Percentiles rank a stretch among this genome's conserved stretches.
phyloP scores from a whole-genome alignment of 1,140 invertebrate genomes.

The Drosophila bocqueti region DNA sequence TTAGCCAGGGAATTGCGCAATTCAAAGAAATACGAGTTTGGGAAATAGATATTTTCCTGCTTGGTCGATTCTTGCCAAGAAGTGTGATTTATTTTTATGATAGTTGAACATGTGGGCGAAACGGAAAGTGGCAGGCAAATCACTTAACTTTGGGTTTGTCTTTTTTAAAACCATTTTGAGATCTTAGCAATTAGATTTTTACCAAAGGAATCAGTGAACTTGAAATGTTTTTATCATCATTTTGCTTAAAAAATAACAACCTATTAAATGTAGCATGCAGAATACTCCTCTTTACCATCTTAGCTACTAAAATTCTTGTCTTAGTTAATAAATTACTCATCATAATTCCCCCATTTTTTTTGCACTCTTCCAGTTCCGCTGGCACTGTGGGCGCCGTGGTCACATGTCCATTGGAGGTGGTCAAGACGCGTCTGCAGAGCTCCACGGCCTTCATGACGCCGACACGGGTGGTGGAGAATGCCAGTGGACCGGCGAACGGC shows the following conservation, averaged over 20 bases:
- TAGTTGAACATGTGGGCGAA: slow-evolving; percentile 4
- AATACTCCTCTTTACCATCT: not conserved
- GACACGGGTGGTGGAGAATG: slow-evolving; percentile 83
- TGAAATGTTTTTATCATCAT: not conserved
- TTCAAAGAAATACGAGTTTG: slow-evolving; percentile 35
- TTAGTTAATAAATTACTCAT: slow-evolving; percentile 17
- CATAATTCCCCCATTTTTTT: slow-evolving; percentile 25
- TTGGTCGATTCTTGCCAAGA: slow-evolving; percentile 51
- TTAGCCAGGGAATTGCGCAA: slow-evolving; percentile 53
- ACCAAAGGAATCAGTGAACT: not conserved
- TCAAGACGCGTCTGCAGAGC: slow-evolving; percentile 98
- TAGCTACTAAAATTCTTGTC: slow-evolving; percentile 9
- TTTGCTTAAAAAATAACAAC: not conserved
- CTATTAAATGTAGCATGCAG: not conserved
- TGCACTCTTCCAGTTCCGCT: slow-evolving; percentile 90
- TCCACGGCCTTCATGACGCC: slow-evolving; percentile 90
- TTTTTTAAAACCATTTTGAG: not conserved
- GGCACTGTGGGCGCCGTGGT: slow-evolving; percentile 98
- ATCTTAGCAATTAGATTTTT: not conserved
- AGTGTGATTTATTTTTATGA: slow-evolving; percentile 53
- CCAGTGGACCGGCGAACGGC: slow-evolving; percentile 68
- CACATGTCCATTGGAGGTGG: slow-evolving; percentile 99
- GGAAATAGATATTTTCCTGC: slow-evolving; percentile 34
- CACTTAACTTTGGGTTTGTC: not conserved
- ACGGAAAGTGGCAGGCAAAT: not conserved